Percentiles rank a stretch among this genome's conserved stretches.
phyloP scores from a whole-genome alignment of 2,797 vertebrate species.

The Acipenser ruthenus region DNA sequence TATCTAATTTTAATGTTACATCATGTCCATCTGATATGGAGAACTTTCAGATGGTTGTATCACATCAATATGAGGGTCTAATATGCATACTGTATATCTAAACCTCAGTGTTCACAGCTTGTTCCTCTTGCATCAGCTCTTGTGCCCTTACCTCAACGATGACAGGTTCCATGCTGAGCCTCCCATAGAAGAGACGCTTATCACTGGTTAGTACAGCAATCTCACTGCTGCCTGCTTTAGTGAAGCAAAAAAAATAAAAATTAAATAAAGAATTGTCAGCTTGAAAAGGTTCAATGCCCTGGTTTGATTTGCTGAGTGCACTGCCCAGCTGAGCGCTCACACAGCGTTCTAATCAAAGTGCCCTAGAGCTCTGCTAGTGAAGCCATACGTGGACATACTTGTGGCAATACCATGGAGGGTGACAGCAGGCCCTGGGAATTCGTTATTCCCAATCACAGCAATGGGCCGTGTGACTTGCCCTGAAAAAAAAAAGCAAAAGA shows the following conservation, averaged over 20 bases:
- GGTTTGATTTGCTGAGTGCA: too few relatives aligned
- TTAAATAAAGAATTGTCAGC: background rate
- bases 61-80: too few relatives aligned
- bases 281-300: too few relatives aligned
- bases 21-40: too few relatives aligned
- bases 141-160: background rate
- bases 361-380: background rate
- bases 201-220: slow-evolving; percentile 5
- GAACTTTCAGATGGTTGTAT: too few relatives aligned
- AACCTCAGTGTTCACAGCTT: background rate
- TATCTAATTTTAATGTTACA: too few relatives aligned
- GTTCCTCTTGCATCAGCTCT: background rate
- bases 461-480: background rate
- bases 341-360: too few relatives aligned
- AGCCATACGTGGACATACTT: background rate
- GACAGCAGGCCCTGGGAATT: background rate
- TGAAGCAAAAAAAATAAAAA: background rate
- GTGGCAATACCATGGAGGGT: background rate
- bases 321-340: too few relatives aligned
- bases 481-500: background rate
- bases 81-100: too few relatives aligned
- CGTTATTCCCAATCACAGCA: background rate
- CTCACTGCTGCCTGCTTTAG: background rate
- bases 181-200: slow-evolving; percentile 7
- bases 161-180: background rate